Percentiles rank a stretch among this genome's conserved stretches.
Evolutionary conservation across 2,888 invertebrate genomes (phyloP).

Genomic region (Willowsia nigromaculata): DNA sequence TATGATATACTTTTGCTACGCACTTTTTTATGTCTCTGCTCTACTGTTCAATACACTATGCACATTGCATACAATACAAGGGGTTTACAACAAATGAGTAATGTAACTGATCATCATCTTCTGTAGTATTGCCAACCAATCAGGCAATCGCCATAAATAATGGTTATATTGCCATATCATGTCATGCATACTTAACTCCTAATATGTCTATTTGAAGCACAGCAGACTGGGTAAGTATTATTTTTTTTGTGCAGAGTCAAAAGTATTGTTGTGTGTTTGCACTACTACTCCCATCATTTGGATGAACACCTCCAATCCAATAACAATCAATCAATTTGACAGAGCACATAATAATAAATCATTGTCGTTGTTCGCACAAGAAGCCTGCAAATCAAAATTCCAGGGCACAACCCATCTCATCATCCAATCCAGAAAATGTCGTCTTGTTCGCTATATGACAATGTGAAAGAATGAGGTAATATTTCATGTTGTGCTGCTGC

Average conservation of each 20-base stretch:
- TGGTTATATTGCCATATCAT: conserved; percentile 51
- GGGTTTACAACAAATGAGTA: too few relatives aligned
- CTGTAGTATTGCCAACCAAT: conserved; percentile 43
- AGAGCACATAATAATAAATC: conserved; percentile 36
- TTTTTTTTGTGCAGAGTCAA: not conserved
- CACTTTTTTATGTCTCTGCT: not conserved
- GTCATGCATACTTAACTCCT: conserved; percentile 54
- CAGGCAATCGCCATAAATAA: conserved; percentile 65
- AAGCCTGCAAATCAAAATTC: conserved; percentile 54
- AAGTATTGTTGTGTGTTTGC: not conserved
- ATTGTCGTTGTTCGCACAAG: conserved; percentile 27
- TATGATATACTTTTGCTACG: not conserved
- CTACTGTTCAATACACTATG: not conserved
- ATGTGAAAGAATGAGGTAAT: not conserved
- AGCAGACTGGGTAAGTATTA: not conserved
- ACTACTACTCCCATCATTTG: too few relatives aligned
- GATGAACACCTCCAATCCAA: conserved; percentile 20
- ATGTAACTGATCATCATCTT: not conserved
- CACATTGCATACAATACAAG: too few relatives aligned
- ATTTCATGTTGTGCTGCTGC: not conserved
- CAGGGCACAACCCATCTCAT: conserved; percentile 50
- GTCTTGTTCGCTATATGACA: not conserved
- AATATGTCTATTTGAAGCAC: conserved; percentile 23
- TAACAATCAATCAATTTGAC: conserved; percentile 53
- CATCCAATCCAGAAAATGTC: conserved; percentile 24